Evolutionary conservation across 2,888 invertebrate species (phyloP), one percentile per base, ranked within the genome.

Genomic region (Urechis unicinctus): DNA sequence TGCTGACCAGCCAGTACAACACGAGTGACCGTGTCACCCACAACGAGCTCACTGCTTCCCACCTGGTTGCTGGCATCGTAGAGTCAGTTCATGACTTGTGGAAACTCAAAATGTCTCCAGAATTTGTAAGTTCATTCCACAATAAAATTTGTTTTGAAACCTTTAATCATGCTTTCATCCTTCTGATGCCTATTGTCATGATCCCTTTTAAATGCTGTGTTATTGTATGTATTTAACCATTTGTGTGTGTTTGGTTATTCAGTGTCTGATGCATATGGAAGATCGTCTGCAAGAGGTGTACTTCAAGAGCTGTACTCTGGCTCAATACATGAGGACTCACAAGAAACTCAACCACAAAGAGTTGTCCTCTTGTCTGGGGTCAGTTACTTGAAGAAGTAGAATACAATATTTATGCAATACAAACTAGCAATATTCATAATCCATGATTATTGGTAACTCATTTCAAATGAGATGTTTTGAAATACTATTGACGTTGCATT

Each of bases 211-310:
- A 13, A 9, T 13, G 36, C 17, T 36, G 36, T 36, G 36, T 36
- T 36, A 13, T 45, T 22, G 6, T 45, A 9, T 45, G 17, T 17
- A 45, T 45, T 45, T 45, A 13, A 45, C 21, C 17, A 9, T 17
- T 36, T 13, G 41, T 36, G 41, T 36, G 17, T 36, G n/a, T 13
- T 45, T 45, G 13, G 36, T 17, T 46, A 45, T 47, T 3, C 77
- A 89, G 88, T 88, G 88, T 69, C 75, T 88, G 57, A 83, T 84
- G 66, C 85, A 86, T 78, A 79, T 93, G 53, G 93, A 93, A 78
- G 86, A 88, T 54, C 86, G 89, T 70, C 80, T 93, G 47, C 85
- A 88, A 63, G 91, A 91, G 78, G 85, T 93, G 71, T 92, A 89
- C 81, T 80, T 90, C 36, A 85, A 88, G 53, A 91, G 91, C 45